Percentiles rank a stretch among this genome's conserved stretches.
phyloP scores from a whole-genome alignment of 2,888 invertebrate species.

The Cheilosia scutellata region DNA sequence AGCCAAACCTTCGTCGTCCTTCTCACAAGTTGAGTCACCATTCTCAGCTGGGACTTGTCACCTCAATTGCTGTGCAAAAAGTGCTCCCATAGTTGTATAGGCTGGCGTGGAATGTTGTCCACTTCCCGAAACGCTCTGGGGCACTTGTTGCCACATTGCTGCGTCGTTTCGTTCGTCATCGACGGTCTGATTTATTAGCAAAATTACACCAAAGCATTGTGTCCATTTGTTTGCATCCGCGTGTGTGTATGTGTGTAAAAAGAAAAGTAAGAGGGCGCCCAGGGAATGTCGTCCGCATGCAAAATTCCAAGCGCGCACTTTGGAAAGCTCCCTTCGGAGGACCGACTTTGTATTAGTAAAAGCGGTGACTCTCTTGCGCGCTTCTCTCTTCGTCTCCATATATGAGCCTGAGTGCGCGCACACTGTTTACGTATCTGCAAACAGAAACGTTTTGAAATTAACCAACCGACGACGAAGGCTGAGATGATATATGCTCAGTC shows the following conservation, averaged over 20 bases:
- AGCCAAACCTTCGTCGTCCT: not conserved
- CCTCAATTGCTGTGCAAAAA: constrained; percentile 35
- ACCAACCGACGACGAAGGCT: constrained; percentile 75
- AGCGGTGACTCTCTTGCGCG: constrained; percentile 56
- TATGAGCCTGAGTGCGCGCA: constrained; percentile 47
- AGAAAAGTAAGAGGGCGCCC: constrained; percentile 37
- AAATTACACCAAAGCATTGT: constrained; percentile 68
- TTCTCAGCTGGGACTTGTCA: constrained; percentile 49
- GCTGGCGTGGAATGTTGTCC: constrained; percentile 66
- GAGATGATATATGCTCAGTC: constrained; percentile 73
- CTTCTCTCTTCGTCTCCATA: constrained; percentile 26
- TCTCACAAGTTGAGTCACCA: constrained; percentile 7
- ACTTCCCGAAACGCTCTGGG: constrained; percentile 69
- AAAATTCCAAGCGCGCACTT: constrained; percentile 48
- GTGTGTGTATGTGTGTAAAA: constrained; percentile 6
- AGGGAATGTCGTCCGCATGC: constrained; percentile 41
- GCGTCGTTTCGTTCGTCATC: constrained; percentile 71
- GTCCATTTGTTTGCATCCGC: constrained; percentile 34
- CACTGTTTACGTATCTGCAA: constrained; percentile 73
- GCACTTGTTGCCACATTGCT: constrained; percentile 74
- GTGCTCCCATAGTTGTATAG: constrained; percentile 33
- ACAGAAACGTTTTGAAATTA: constrained; percentile 74
- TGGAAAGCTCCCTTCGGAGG: constrained; percentile 47
- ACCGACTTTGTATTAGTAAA: constrained; percentile 48
- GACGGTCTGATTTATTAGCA: constrained; percentile 71